Conservation (phyloP, 2,888 invertebrate genomes). For the Dichetophora obliterata region DNA sequence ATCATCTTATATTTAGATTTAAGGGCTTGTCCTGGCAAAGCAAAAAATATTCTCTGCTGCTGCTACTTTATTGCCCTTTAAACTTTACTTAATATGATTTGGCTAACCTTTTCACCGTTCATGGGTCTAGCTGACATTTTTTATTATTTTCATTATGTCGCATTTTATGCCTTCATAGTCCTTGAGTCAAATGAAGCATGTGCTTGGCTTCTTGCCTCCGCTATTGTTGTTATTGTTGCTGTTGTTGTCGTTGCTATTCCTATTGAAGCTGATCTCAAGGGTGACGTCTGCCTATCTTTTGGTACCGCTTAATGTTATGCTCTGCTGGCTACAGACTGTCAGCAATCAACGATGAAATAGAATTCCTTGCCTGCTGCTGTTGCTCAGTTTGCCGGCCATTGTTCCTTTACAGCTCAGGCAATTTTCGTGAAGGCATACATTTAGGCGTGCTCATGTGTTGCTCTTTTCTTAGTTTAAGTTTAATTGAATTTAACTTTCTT, state of each 20-base stretch:
- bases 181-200: background rate
- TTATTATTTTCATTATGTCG: background rate
- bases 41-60: too few relatives aligned
- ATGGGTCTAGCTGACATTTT: too few relatives aligned
- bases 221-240: background rate
- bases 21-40: too few relatives aligned
- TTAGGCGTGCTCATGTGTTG: background rate
- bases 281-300: background rate
- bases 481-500: conserved; percentile 34
- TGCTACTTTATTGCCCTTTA: too few relatives aligned
- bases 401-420: background rate
- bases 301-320: background rate
- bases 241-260: background rate
- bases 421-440: background rate
- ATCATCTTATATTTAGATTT: too few relatives aligned
- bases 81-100: background rate
- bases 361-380: conserved; percentile 5
- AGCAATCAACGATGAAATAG: conserved; percentile 21
- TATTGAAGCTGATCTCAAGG: background rate
- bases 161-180: background rate
- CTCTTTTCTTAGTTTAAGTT: conserved; percentile 26
- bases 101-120: background rate
- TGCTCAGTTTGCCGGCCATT: background rate
- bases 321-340: background rate
- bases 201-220: background rate